Evolutionary conservation across 2,888 invertebrate species (phyloP), one percentile per base, ranked within the genome.

Genomic region (Saturnia japonica): DNA sequence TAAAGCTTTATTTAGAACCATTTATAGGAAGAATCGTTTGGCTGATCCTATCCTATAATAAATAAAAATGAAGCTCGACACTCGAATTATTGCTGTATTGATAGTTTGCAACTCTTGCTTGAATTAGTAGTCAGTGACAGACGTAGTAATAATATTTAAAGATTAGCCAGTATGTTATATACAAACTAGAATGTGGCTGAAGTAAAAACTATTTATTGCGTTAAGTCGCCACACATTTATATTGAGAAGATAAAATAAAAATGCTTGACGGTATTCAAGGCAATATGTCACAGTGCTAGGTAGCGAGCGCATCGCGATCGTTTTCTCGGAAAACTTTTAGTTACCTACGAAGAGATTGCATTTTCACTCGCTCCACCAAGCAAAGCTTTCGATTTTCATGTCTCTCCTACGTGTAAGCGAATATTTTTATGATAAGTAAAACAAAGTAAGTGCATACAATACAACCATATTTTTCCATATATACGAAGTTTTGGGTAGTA

Each of bases 341-440:
- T 40, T 85, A 88, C 87, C 87, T 86, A 84, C 86, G 78, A 73
- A 78, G 78, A 83, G 82, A 86, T 88, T 86, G 86, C 87, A 86
- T 86, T 87, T 83, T 82, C 84, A 80, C 78, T 82, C 80, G 76
- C 67, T 45, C 47, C 71, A 60, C 22, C 57, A 76, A 77, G 77
- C 80, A 79, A 82, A 84, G 83, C 78, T 74, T 72, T 70, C 77
- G 79, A 83, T 79, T 85, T 83, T 81, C 81, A 78, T 80, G 78
- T 82, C 76, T 82, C 76, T 77, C 73, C 72, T 74, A 67, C 73
- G 16, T 19, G 75, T 84, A 80, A 78, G 76, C 75, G 80, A 64
- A 40, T 40, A n/a, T n/a, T n/a, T n/a, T n/a, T n/a, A 60, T 28
- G 16, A 60, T 60, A 60, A 28, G 28, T 60, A 60, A 60, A 60